Evolutionary conservation across 2,113 vertebrate genomes (phyloP), one percentile per base, ranked within the genome.

Genomic region (Scatophagus argus): DNA sequence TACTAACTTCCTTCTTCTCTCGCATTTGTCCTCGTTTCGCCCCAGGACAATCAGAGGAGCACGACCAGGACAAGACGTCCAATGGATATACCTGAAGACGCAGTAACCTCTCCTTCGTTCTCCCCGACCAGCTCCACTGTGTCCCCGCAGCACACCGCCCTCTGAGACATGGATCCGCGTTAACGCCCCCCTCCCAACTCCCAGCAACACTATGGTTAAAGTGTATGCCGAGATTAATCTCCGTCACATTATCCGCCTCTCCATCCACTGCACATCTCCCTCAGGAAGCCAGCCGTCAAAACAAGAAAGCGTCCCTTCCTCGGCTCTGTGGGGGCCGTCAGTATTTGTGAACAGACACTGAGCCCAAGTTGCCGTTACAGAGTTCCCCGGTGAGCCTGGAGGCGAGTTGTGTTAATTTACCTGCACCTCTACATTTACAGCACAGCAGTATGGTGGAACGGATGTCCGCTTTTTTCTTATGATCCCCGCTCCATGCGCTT

Each of bases 401-500:
- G 74, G 74, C 56, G 29, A 68, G 47, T 32, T 31, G 69, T 59
- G 56, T 74, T 59, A 34, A 17, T 63, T 74, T 8, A 21, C 63
- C 19, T 12, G 10, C 43, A 25, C 59, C 54, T 63, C 36, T 32
- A 41, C 16, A 23, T 64, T 56, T 34, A 64, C 46, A 52, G 34
- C 19, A 60, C 54, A 70, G 56, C 79, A 73, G 55, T 25, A 82
- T 87, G 91, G 81, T 65, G 34, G 46, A 27, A 36, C 81, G 74
- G 41, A 82, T 84, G 63, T 44, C 74, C 62, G 55, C 70, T 55
- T 23, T 86, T 75, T 82, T 81, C 74, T 60, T 44, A 73, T 94
- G 93, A 94, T 88, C 77, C 54, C 81, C 89, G 31, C 93, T 96
- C 95, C 96, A 97, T 97, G 96, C 95, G 93, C 94, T 90, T 93